phyloP scores from a whole-genome alignment of 2,888 invertebrate species.

The Ypsolopha scabrella region DNA sequence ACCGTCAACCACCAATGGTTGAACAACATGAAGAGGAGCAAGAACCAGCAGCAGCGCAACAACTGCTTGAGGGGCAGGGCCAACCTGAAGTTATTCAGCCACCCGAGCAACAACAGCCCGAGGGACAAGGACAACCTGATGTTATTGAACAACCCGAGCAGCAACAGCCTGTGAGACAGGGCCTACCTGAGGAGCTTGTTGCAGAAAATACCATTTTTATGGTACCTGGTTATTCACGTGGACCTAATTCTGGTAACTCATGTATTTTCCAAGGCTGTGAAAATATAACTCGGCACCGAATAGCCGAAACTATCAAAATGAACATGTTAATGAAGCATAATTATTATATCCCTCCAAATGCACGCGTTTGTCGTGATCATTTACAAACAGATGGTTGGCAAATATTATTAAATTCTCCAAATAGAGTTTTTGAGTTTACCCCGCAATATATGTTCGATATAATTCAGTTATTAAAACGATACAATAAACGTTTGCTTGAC shows the following conservation, averaged over 20 bases:
- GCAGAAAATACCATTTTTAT: constrained; percentile 4
- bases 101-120: constrained; percentile 4
- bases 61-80: constrained; percentile 2
- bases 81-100: constrained; percentile 1
- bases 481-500: constrained; percentile 4
- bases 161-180: too few species aligned
- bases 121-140: not conserved
- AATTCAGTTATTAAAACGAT: constrained; percentile 5
- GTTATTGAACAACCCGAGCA: not conserved
- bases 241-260: constrained; percentile 5
- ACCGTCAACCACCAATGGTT: not conserved
- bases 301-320: constrained; percentile 5
- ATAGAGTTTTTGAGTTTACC: constrained; percentile 9
- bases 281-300: constrained; percentile 2
- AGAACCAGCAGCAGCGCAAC: constrained; percentile 1
- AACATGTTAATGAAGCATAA: constrained; percentile 3
- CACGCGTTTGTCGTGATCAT: constrained; percentile 8
- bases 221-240: constrained; percentile 4
- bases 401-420: constrained; percentile 9
- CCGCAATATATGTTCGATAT: constrained; percentile 5
- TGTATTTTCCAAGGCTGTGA: constrained; percentile 3
- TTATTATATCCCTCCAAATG: constrained; percentile 4
- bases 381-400: constrained; percentile 7
- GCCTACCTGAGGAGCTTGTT: not conserved
- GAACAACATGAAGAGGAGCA: constrained; percentile 1